Conservation (phyloP, 2,888 invertebrate species). For the Mythimna vitellina region DNA sequence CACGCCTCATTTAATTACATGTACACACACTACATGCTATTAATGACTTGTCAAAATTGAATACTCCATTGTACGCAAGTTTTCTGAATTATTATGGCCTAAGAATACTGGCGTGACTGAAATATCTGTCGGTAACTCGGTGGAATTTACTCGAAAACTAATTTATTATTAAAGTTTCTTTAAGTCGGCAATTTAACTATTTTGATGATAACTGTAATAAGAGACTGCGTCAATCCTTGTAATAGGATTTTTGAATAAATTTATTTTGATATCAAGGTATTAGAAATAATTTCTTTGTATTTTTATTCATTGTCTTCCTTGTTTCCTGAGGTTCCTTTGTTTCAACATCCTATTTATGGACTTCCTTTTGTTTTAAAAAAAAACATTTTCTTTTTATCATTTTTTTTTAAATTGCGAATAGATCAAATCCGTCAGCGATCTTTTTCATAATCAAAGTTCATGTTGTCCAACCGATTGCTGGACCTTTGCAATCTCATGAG, state of each 20-base stretch:
- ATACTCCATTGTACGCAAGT: conserved; percentile 55
- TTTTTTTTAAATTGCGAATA: background rate
- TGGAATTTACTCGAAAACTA: conserved; percentile 33
- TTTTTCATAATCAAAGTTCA: background rate
- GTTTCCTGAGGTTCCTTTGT: background rate
- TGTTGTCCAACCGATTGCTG: background rate
- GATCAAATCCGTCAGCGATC: background rate
- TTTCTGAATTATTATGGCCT: conserved; percentile 52
- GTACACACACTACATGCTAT: conserved; percentile 58
- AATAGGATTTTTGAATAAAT: background rate
- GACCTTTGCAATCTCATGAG: background rate
- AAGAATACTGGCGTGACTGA: conserved; percentile 53
- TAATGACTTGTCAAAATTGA: conserved; percentile 65
- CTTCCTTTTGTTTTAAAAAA: background rate
- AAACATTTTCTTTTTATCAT: background rate
- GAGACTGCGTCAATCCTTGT: background rate
- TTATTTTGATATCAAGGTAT: background rate
- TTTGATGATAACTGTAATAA: conserved; percentile 8
- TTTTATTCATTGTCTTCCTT: background rate
- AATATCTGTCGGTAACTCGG: conserved; percentile 26
- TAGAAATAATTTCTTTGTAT: background rate
- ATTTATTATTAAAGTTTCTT: conserved; percentile 8
- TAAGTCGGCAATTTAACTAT: background rate
- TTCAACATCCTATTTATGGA: background rate
- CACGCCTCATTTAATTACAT: conserved; percentile 63